Evolutionary conservation across 2,888 invertebrate genomes (phyloP), one percentile per base, ranked within the genome.

Genomic region (Alloscopus bannaensis): DNA sequence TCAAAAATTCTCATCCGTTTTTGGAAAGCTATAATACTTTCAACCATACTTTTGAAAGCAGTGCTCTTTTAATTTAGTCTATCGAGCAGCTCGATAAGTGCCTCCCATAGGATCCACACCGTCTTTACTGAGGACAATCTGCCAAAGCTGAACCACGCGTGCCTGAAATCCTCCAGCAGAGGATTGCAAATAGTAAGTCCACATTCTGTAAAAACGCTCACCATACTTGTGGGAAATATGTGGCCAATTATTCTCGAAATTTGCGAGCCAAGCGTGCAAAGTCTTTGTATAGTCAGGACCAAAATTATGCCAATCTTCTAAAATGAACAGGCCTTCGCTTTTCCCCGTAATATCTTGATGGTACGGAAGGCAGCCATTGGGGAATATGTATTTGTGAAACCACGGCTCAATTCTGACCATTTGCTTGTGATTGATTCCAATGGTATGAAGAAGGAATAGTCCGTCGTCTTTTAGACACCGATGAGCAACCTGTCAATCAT

Each of bases 281-380:
- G 81, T 81, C 31, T 71, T 69, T 3, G 71, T 68, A 28, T 81
- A 81, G 20, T 81, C 81, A 4, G 73, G 80, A 1, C 75, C 73
- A 60, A 81, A 77, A 22, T 72, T 77, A n/a, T 77, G 77, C 81
- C 81, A 81, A 31, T 81, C 81, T 42, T 80, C 79, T n/a, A 80
- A 18, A 28, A 73, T 60, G 40, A 73, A 80, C 22, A 80, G 62
- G 1, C 73, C 73, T 29, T 81, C 73, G 2, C 60, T 78, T 26
- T 29, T 52, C 11, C 64, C 45, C n/a, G 69, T 57, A 40, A 81
- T 73, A 20, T 81, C 64, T 16, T 31, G 29, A 24, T 66, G 40
- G 45, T 72, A 81, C 1, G 81, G 81, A 1, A 81, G 50, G 22
- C 50, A 72, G 0, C 77, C 81, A 26, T 81, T 81, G 3, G 78